Percentiles rank a stretch among this genome's conserved stretches.
Conservation (phyloP, 2,113 vertebrate genomes). For the Gobiocypris rarus region DNA sequence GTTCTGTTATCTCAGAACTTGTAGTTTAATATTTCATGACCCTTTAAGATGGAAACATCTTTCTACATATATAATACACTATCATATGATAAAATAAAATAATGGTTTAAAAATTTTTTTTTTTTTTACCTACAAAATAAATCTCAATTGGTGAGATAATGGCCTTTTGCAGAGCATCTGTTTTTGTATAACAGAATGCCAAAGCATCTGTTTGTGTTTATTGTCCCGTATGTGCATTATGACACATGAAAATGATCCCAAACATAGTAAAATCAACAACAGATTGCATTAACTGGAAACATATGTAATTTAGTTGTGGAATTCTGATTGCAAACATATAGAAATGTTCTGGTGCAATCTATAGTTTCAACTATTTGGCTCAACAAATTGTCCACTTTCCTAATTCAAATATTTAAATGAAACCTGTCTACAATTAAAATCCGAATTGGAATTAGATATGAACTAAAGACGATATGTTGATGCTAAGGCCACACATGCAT, state of each 20-base stretch:
- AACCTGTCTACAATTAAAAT: background rate
- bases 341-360: background rate
- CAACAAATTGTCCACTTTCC: background rate
- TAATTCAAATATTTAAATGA: no score
- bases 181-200: conserved; percentile 7
- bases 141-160: background rate
- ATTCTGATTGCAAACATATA: background rate
- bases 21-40: no score
- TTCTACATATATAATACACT: background rate
- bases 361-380: background rate
- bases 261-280: conserved; percentile 38
- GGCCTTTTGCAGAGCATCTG: background rate
- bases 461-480: conserved; percentile 79
- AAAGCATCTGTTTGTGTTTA: conserved; percentile 38
- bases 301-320: background rate
- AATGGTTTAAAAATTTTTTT: background rate
- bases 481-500: conserved; percentile 85
- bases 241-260: background rate
- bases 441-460: conserved; percentile 63
- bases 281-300: background rate
- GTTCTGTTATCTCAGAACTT: no score
- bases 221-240: background rate
- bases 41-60: no score
- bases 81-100: background rate
- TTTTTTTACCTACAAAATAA: background rate